Evolutionary conservation across 1,140 invertebrate species (phyloP), one percentile per base, ranked within the genome.

Genomic region (Drosophila athabasca): DNA sequence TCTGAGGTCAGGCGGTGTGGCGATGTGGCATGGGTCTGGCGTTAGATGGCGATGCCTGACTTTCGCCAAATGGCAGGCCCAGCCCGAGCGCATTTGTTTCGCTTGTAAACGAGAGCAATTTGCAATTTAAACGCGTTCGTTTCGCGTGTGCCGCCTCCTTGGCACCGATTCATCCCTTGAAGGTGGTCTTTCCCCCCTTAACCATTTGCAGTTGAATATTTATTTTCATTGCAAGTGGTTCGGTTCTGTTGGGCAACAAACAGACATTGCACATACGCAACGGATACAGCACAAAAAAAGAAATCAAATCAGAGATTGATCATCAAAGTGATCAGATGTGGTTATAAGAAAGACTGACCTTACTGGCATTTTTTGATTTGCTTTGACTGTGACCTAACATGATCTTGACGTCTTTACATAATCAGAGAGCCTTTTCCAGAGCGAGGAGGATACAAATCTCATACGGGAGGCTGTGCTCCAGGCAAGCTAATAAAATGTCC

Each of bases 401-500:
- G 24, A 26, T 26, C 24, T 26, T 4, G 24, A 26, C 24, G 1
- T 19, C 17, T 19, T 19, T 19, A 24, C 24, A 6, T 26, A 26
- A 26, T 5, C 24, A 26, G 24, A 0, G 0, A 26, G 24, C 24
- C 4, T 5, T 26, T 26, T 26, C 4, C 24, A 26, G 24, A 4
- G 24, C 24, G 3, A 26, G 0, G 5, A 26, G 29, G 7, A 31
- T 7, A 8, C 29, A 8, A 7, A 8, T 1, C 17, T 1, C 17
- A 31, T 8, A 8, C 0, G 29, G 6, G 8, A 7, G 24, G 15
- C 22, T 29, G 13, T 48, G 17, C 5, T 11, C 41, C 49, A 75
- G 62, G 83, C 65, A 73, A 76, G 83, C 83, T 82, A 87, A 87
- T 87, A 87, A 87, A 87, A 88, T 87, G 83, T 88, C 76, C 83